A percentile compares a stretch with the other conserved stretches of the same genome.
Conservation (phyloP, 1,140 invertebrate genomes). For the Globodera rostochiensis region DNA sequence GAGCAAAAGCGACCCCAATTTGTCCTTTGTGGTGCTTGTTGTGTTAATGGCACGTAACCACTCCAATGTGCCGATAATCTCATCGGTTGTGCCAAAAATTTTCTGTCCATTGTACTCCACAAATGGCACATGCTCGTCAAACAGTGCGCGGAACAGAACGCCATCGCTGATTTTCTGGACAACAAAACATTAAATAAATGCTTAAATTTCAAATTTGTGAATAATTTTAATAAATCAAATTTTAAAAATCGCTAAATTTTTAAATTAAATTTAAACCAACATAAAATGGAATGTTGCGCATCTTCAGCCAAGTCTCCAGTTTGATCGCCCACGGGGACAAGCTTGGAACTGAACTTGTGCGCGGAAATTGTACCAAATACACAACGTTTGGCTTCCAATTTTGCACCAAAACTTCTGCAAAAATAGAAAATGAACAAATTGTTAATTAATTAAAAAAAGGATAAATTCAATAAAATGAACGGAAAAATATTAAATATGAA, state of each 20-base stretch:
- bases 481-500: neutral
- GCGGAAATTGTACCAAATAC: conserved; percentile 15
- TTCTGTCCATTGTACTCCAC: neutral
- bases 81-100: neutral
- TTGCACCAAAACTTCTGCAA: conserved; percentile 10
- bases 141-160: neutral
- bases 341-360: neutral
- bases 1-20: too few species aligned
- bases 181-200: too few species aligned
- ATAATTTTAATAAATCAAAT: too few species aligned
- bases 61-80: neutral
- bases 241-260: too few species aligned
- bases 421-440: neutral
- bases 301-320: conserved; percentile 11
- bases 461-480: neutral
- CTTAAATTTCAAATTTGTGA: too few species aligned
- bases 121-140: neutral
- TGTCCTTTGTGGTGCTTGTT: too few species aligned
- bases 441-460: neutral
- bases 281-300: conserved; percentile 3
- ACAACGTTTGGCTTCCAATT: conserved; percentile 14
- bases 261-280: neutral
- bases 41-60: too few species aligned
- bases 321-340: neutral
- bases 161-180: neutral